Percentiles rank a stretch among this genome's conserved stretches.
These are phyloP conservation scores for Dynastes tityus DNA, from an alignment of 2,888 invertebrate species.

Conservation along the genomic window DNA sequence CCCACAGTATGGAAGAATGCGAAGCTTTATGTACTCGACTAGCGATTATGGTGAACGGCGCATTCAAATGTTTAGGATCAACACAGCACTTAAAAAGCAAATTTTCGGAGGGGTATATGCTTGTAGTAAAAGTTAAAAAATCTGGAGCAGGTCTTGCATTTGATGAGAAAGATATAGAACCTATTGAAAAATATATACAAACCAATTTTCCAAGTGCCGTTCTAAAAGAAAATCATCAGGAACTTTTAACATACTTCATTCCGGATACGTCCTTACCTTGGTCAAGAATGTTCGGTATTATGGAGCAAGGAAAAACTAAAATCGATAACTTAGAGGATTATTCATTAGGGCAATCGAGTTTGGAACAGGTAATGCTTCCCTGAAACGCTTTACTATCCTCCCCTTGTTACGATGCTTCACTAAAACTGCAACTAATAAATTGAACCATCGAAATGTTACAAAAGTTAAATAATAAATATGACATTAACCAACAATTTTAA, in stretches of 20 bases:
- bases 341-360: constrained; percentile 85
- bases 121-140: constrained; percentile 69
- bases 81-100: constrained; percentile 89
- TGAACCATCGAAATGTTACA: too few relatives aligned
- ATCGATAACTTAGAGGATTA: constrained; percentile 81
- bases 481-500: too few relatives aligned
- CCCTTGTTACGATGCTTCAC: not conserved
- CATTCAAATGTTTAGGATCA: constrained; percentile 85
- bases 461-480: too few relatives aligned
- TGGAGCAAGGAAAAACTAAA: constrained; percentile 74
- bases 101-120: constrained; percentile 77
- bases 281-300: constrained; percentile 84
- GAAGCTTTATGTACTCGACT: constrained; percentile 87
- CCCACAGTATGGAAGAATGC: constrained; percentile 92
- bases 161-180: constrained; percentile 52
- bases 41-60: constrained; percentile 90
- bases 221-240: constrained; percentile 80
- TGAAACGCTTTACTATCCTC: not conserved
- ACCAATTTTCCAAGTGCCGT: constrained; percentile 63
- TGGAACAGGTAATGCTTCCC: constrained; percentile 76
- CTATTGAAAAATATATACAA: constrained; percentile 61
- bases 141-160: constrained; percentile 10
- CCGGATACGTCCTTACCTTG: constrained; percentile 75
- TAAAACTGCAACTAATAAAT: not conserved
- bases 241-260: constrained; percentile 82